Percentiles rank a stretch among this genome's conserved stretches.
Conservation (phyloP, 2,113 vertebrate genomes). For the Epinephelus lanceolatus region DNA sequence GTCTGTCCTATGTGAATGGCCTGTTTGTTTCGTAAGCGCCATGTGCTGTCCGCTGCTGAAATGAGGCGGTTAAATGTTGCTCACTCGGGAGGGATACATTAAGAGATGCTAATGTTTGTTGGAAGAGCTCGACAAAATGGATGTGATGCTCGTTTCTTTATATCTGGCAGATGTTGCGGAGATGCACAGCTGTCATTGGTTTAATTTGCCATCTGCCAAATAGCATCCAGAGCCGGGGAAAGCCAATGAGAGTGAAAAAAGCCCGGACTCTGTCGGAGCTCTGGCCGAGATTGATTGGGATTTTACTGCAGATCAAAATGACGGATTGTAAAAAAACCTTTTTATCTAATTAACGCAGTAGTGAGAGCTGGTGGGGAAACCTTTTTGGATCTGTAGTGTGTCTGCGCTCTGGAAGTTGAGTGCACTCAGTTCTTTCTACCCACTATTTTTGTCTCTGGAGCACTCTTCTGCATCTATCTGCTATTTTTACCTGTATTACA, state of each 20-base stretch:
- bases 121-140: slow-evolving; percentile 10
- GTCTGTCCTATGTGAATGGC: not conserved
- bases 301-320: slow-evolving; percentile 14
- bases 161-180: slow-evolving; percentile 47
- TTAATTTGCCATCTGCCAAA: slow-evolving; percentile 31
- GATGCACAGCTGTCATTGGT: slow-evolving; percentile 36
- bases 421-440: not conserved
- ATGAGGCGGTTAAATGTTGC: not conserved
- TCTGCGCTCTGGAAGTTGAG: not conserved
- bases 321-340: slow-evolving; percentile 18
- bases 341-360: slow-evolving; percentile 9
- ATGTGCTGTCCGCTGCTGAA: not conserved
- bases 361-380: not conserved
- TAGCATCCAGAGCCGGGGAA: not conserved
- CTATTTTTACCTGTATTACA: slow-evolving; percentile 22
- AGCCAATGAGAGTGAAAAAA: slow-evolving; percentile 3
- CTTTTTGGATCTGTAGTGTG: not conserved
- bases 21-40: slow-evolving; percentile 4
- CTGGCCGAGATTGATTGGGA: not conserved
- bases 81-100: not conserved
- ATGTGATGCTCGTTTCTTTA: slow-evolving; percentile 3
- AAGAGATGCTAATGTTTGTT: not conserved
- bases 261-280: not conserved
- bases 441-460: not conserved
- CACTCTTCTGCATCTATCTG: not conserved